Evolutionary conservation across 2,113 vertebrate species (phyloP).

Genomic region (Cololabis saira): DNA sequence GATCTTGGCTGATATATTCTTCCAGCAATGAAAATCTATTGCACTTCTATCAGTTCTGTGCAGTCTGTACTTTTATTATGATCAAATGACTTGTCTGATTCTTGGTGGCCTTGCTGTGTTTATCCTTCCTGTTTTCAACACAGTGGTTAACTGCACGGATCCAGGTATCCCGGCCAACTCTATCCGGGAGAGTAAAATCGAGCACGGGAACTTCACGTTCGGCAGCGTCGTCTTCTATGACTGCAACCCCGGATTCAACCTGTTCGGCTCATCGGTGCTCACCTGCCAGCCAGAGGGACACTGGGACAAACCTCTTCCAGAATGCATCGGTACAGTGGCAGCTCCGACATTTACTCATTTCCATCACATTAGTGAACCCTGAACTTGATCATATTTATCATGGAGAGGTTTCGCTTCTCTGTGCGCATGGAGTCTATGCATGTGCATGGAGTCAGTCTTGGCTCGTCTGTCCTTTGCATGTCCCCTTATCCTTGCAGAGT

Average conservation of each 20-base stretch:
- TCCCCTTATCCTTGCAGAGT: constrained; percentile 13
- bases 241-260: constrained; percentile 96
- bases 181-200: constrained; percentile 97
- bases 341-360: background rate
- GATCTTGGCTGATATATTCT: constrained; percentile 28
- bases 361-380: background rate
- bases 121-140: constrained; percentile 6
- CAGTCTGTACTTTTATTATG: constrained; percentile 14
- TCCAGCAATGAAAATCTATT: background rate
- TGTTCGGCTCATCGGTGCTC: constrained; percentile 95
- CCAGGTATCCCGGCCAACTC: constrained; percentile 96
- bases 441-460: too few species aligned
- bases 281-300: constrained; percentile 93
- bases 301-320: constrained; percentile 97
- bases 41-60: constrained; percentile 8
- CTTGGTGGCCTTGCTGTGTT: background rate
- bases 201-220: constrained; percentile 97
- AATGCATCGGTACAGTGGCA: constrained; percentile 91
- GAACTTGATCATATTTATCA: too few species aligned
- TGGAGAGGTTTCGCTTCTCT: too few species aligned
- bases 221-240: constrained; percentile 97
- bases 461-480: too few species aligned
- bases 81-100: constrained; percentile 30
- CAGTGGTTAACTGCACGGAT: constrained; percentile 97
- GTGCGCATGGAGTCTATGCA: too few species aligned